Base-by-base conservation (phyloP, 2,113 vertebrate species). In the Urocynchramus pylzowi region DNA sequence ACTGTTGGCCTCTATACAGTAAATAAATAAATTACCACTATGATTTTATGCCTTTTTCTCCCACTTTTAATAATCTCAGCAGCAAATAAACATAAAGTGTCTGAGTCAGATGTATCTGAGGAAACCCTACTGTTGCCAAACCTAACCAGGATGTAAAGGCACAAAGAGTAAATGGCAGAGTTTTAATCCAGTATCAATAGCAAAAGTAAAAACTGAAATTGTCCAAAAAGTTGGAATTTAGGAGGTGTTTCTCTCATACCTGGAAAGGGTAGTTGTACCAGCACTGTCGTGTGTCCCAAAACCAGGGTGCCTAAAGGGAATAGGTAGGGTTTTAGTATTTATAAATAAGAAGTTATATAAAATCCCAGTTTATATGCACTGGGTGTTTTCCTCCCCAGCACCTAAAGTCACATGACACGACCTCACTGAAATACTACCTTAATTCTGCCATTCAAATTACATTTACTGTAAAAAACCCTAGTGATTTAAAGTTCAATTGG, bases 251-350 rank as follows among this genome's bases (percentile, higher is more conserved):
- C 16, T 47, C 13, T 79, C 82, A 5, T 98, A 99, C 99, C 99
- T 99, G 99, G 97, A 98, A 99, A 26, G 99, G 99, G 96, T 99
- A 99, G 82, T 98, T 98, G 91, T 99, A 98, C 99, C 99, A 99
- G 98, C 99, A 99, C 47, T 99, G 99, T 95, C 98, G 98, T 30
- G 99, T 99, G 89, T 99, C 99, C 99, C 99, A 99, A 97, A 99
- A 98, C 99, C 99, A 99, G 44, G 99, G 98, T 17, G 98, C 97
- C 99, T 99, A 90, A 44, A 94, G 53, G 45, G 67, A 78, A 91
- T 69, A 79, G 83, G 50, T 2, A 95, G n/a, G 47, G 80, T 64
- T 82, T 47, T 67, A 86, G 41, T 33, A 16, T 5, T 11, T 4
- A 37, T 6, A 56, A 69, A 63, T 31, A 16, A 70, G 5, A 50